Evolutionary conservation across 2,797 vertebrate species (phyloP).

Genomic region (Sebastes taczanowskii): DNA sequence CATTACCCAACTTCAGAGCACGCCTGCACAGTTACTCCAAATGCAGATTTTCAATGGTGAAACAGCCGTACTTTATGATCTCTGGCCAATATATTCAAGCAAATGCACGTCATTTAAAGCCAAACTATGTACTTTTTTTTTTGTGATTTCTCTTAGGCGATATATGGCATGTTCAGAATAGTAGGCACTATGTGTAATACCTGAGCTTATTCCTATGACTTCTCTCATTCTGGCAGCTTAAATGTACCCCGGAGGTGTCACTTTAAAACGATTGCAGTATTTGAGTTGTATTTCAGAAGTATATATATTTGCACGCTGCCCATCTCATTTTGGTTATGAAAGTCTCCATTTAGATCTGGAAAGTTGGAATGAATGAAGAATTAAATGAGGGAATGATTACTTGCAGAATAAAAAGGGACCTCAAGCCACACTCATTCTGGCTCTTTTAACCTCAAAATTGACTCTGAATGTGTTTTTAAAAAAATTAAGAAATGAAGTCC

Average conservation of each 20-base stretch:
- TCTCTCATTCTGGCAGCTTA: not conserved
- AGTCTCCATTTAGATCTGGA: slow-evolving; percentile 8
- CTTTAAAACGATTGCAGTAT: slow-evolving; percentile 7
- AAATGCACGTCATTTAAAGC: not conserved
- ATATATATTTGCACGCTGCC: not conserved
- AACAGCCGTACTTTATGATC: not conserved
- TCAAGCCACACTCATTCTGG: not conserved
- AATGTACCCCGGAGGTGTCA: not conserved
- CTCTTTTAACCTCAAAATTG: not conserved
- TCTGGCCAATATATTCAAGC: not conserved
- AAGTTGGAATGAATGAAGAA: slow-evolving; percentile 3
- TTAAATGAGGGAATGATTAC: not conserved
- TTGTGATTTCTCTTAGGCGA: not conserved
- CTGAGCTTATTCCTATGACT: slow-evolving; percentile 2
- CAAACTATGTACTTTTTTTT: not conserved
- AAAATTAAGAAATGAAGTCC: not conserved
- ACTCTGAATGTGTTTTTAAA: not conserved
- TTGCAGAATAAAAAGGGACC: not conserved
- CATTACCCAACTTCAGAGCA: slow-evolving; percentile 38
- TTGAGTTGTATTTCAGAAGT: not conserved
- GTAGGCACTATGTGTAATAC: not conserved
- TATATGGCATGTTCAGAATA: not conserved
- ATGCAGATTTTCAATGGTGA: not conserved
- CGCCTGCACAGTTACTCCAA: slow-evolving; percentile 23
- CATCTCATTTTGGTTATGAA: not conserved